phyloP scores from a whole-genome alignment of 2,797 vertebrate genomes.

The Phalloptychus januarius region DNA sequence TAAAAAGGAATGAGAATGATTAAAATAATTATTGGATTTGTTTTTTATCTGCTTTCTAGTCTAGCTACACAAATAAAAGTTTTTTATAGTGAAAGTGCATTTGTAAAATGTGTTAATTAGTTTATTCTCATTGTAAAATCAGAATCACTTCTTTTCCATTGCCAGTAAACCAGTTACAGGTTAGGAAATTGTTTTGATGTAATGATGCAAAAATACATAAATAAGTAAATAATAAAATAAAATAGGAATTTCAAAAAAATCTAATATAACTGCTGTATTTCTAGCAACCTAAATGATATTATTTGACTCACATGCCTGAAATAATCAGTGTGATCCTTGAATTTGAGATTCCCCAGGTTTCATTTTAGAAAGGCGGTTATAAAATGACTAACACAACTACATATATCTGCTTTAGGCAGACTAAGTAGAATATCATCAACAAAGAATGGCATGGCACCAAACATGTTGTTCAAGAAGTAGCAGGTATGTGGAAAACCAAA shows the following conservation, averaged over 20 bases:
- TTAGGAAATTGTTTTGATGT: too few relatives aligned
- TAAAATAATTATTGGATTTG: neutral
- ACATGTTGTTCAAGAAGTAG: neutral
- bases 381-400: neutral
- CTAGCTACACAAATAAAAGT: neutral
- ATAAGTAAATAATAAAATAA: too few relatives aligned
- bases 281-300: neutral
- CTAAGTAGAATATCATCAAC: neutral
- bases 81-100: neutral
- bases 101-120: neutral
- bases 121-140: neutral
- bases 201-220: too few relatives aligned
- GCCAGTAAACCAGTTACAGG: too few relatives aligned
- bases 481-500: neutral
- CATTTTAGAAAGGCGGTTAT: neutral
- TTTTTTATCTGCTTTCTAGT: neutral
- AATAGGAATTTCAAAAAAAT: neutral
- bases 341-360: neutral
- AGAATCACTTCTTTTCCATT: neutral
- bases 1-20: neutral
- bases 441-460: neutral
- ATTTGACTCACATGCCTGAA: neutral
- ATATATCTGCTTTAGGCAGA: neutral
- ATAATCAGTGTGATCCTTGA: neutral
- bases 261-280: neutral